These are phyloP conservation scores for Stegostoma tigrinum DNA, from an alignment of 2,113 vertebrate species.

Conservation along the genomic window DNA sequence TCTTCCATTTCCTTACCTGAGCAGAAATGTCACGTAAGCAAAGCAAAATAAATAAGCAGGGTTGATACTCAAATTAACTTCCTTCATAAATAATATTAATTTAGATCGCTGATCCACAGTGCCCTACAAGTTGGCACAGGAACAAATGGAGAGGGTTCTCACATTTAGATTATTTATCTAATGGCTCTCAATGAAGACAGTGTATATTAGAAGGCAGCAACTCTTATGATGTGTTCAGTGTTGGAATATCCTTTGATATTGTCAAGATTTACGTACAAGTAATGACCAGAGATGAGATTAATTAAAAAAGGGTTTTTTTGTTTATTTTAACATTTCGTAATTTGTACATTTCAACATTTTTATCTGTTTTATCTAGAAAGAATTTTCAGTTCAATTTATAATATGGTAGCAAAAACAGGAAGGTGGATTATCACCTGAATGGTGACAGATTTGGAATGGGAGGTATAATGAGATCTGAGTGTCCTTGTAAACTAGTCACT, in stretches of 20 bases:
- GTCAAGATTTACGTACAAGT: neutral
- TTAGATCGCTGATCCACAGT: neutral
- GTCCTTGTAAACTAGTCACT: too few species aligned
- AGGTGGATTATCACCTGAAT: too few species aligned
- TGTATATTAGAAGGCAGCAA: neutral
- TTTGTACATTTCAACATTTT: neutral
- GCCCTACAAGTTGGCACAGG: neutral
- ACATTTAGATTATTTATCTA: neutral
- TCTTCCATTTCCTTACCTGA: neutral
- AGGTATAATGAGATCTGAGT: too few species aligned
- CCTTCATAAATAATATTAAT: neutral
- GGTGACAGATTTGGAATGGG: too few species aligned
- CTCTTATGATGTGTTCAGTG: neutral
- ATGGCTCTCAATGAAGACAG: neutral
- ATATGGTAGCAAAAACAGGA: too few species aligned
- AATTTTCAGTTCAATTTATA: neutral
- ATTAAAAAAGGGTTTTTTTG: neutral
- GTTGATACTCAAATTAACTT: neutral
- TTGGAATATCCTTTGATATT: neutral
- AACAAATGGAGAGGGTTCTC: neutral
- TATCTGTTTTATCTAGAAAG: neutral
- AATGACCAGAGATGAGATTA: neutral
- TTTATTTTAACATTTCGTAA: neutral
- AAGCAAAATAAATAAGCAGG: neutral
- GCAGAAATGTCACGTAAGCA: neutral